Evolutionary conservation across 2,113 vertebrate species (phyloP).

Genomic region (Euleptes europaea): DNA sequence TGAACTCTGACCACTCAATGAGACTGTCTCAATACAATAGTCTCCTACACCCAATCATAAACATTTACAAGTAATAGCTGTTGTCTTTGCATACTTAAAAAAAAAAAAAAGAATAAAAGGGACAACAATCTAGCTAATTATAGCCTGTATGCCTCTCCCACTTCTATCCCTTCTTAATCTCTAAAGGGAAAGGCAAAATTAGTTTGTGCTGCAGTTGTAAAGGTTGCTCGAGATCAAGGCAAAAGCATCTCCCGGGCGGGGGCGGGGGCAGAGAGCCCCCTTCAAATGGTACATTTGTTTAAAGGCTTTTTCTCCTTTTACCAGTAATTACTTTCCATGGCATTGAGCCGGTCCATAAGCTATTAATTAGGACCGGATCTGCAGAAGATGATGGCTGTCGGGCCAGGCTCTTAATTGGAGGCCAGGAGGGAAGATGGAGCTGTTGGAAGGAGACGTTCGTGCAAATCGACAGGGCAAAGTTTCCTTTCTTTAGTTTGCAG

Average conservation of each 20-base stretch:
- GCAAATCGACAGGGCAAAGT: background rate
- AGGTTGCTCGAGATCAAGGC: constrained; percentile 21
- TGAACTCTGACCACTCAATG: no score
- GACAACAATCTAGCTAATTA: constrained; percentile 5
- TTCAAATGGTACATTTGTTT: constrained; percentile 1
- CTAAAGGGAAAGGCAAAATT: constrained; percentile 9
- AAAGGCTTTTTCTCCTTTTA: constrained; percentile 2
- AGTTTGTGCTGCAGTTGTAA: background rate
- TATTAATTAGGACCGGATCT: constrained; percentile 10
- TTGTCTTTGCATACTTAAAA: constrained; percentile 13
- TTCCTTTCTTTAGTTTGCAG: background rate
- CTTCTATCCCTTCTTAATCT: constrained; percentile 10
- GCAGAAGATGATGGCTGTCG: background rate
- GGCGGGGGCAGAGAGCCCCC: background rate
- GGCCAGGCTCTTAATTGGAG: background rate
- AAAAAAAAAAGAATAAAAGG: background rate
- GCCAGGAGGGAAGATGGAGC: background rate
- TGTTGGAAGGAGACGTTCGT: constrained; percentile 2
- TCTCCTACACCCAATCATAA: background rate
- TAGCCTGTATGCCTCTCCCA: background rate
- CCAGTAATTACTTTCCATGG: constrained; percentile 8
- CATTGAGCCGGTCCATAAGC: constrained; percentile 22
- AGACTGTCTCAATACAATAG: background rate
- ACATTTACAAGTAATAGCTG: background rate
- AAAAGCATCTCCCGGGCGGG: constrained; percentile 22